These are phyloP conservation scores for Tipula unca DNA, from an alignment of 2,888 invertebrate genomes.

Conservation along the genomic window DNA sequence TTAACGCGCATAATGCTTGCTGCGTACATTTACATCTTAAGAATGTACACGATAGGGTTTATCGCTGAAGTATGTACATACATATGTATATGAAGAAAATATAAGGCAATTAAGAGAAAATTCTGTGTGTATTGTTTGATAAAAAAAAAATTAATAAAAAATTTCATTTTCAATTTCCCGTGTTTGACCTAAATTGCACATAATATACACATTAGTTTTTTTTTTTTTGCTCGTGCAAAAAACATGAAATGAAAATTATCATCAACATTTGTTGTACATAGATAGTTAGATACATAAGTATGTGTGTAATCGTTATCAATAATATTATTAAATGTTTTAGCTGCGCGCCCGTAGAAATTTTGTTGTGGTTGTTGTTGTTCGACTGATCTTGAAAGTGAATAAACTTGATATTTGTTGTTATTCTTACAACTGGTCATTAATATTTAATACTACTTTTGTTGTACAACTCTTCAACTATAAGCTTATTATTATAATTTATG, in stretches of 20 bases:
- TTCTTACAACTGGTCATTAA: neutral
- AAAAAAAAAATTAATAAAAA: neutral
- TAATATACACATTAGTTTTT: neutral
- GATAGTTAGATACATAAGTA: neutral
- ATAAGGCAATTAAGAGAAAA: neutral
- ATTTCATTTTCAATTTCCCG: constrained; percentile 14
- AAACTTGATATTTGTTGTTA: neutral
- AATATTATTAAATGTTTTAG: neutral
- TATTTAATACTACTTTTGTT: neutral
- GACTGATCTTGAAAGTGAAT: neutral
- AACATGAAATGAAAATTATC: neutral
- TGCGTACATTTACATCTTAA: neutral
- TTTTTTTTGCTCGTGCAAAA: neutral
- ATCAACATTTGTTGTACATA: neutral
- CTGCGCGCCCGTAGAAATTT: neutral
- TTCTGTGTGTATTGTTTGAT: neutral
- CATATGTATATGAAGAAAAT: neutral
- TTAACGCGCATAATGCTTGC: too few relatives aligned
- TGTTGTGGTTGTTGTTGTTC: neutral
- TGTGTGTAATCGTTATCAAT: neutral
- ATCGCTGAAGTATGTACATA: neutral
- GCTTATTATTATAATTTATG: neutral
- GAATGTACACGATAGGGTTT: neutral
- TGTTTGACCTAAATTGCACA: neutral
- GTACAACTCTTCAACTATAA: neutral